phyloP scores from a whole-genome alignment of 1,140 invertebrate species.

The Pentalonia nigronervosa region DNA sequence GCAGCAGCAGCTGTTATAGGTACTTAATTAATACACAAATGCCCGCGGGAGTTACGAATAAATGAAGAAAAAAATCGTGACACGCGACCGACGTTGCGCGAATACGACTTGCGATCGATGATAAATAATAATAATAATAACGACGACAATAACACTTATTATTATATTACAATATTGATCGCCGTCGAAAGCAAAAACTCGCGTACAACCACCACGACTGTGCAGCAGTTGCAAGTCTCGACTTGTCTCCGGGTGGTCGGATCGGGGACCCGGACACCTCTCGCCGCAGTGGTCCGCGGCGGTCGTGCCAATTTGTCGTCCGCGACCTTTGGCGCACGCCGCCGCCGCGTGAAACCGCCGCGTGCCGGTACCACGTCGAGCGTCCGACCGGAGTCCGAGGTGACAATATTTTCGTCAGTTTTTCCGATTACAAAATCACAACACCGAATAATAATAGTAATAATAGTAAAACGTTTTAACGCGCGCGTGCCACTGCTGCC shows the following conservation, averaged over 20 bases:
- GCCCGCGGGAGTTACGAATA: no score
- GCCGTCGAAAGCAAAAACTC: not conserved
- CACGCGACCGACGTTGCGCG: not conserved
- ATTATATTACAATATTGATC: no score
- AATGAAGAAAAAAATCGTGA: not conserved
- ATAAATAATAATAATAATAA: not conserved
- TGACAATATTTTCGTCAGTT: slow-evolving; percentile 23
- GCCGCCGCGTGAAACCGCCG: slow-evolving; percentile 29
- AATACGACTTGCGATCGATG: not conserved
- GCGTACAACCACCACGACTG: no score
- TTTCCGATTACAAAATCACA: not conserved
- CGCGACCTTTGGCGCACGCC: not conserved
- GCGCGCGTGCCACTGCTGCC: not conserved
- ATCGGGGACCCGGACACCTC: not conserved
- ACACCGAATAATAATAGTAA: not conserved
- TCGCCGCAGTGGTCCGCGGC: not conserved
- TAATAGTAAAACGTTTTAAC: not conserved
- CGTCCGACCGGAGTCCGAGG: not conserved
- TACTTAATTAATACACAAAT: no score
- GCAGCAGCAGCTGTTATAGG: no score
- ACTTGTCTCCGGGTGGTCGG: slow-evolving; percentile 3
- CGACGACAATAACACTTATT: not conserved
- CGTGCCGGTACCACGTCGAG: slow-evolving; percentile 31
- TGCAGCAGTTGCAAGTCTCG: not conserved
- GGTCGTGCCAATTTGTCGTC: slow-evolving; percentile 30